Evolutionary conservation across 2,888 invertebrate species (phyloP).

Genomic region (Trachelus troglodyta): DNA sequence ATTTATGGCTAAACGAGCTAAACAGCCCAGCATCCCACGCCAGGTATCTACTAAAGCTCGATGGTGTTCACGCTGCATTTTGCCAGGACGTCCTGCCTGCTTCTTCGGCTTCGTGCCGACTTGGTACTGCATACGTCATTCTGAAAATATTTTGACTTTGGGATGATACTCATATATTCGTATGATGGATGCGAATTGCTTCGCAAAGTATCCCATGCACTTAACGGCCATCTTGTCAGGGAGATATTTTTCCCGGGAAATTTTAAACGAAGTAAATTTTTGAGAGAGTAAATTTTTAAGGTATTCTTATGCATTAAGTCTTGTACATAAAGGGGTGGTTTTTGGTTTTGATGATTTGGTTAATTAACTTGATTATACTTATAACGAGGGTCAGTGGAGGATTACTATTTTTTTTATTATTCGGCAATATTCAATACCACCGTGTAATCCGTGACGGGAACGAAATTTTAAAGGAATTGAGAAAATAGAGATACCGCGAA

Average conservation of each 20-base stretch:
- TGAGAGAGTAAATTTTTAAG: neutral
- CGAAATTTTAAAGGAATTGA: neutral
- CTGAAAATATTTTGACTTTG: slow-evolving; percentile 57
- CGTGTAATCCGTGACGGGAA: neutral
- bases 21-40: slow-evolving; percentile 49
- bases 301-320: neutral
- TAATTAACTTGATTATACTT: neutral
- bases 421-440: neutral
- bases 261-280: neutral
- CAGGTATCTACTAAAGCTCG: slow-evolving; percentile 50
- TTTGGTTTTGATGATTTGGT: neutral
- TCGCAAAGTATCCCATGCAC: neutral
- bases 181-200: slow-evolving; percentile 6
- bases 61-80: slow-evolving; percentile 41
- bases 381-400: neutral
- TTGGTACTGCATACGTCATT: slow-evolving; percentile 41
- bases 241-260: neutral
- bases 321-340: neutral
- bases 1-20: slow-evolving; percentile 55
- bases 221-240: neutral
- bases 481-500: neutral
- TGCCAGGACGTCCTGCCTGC: slow-evolving; percentile 25
- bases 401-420: neutral
- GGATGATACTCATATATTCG: slow-evolving; percentile 33
- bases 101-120: slow-evolving; percentile 19